These are phyloP conservation scores for Lasioglossum baleicum DNA, from an alignment of 1,140 invertebrate species.

Conservation along the genomic window DNA sequence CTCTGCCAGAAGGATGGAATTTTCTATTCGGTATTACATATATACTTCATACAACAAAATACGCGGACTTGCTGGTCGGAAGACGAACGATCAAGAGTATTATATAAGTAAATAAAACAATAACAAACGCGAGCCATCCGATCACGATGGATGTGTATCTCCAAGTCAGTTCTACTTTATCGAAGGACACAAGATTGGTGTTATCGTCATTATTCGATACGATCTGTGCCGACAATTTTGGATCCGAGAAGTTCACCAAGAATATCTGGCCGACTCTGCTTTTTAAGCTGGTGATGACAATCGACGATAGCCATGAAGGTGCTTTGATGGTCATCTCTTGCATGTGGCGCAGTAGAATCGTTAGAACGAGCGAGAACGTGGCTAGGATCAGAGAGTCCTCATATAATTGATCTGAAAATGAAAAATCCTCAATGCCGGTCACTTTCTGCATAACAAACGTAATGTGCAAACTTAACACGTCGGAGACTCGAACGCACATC, in stretches of 20 bases:
- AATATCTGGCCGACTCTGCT: slow-evolving; percentile 69
- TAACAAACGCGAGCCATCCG: slow-evolving; percentile 63
- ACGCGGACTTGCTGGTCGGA: slow-evolving; percentile 36
- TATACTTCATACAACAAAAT: no score
- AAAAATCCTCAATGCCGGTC: neutral
- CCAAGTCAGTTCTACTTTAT: slow-evolving; percentile 54
- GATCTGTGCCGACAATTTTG: slow-evolving; percentile 66
- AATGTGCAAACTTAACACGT: no score
- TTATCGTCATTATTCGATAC: slow-evolving; percentile 66
- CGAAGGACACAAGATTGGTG: slow-evolving; percentile 53
- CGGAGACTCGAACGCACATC: no score
- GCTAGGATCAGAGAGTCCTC: slow-evolving; percentile 75
- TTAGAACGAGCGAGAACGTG: slow-evolving; percentile 73
- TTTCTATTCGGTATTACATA: neutral
- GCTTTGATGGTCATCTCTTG: slow-evolving; percentile 43
- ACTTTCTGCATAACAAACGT: no score
- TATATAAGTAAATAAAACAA: slow-evolving; percentile 56
- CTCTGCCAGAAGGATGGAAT: neutral
- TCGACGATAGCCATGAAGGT: slow-evolving; percentile 57
- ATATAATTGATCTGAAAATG: slow-evolving; percentile 77
- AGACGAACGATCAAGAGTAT: slow-evolving; percentile 58
- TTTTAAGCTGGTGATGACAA: slow-evolving; percentile 49
- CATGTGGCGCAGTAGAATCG: slow-evolving; percentile 70
- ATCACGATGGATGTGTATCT: slow-evolving; percentile 60
- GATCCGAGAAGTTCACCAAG: slow-evolving; percentile 68